Evolutionary conservation across 2,113 vertebrate species (phyloP), one percentile per base, ranked within the genome.

Genomic region (Sturnira hondurensis): DNA sequence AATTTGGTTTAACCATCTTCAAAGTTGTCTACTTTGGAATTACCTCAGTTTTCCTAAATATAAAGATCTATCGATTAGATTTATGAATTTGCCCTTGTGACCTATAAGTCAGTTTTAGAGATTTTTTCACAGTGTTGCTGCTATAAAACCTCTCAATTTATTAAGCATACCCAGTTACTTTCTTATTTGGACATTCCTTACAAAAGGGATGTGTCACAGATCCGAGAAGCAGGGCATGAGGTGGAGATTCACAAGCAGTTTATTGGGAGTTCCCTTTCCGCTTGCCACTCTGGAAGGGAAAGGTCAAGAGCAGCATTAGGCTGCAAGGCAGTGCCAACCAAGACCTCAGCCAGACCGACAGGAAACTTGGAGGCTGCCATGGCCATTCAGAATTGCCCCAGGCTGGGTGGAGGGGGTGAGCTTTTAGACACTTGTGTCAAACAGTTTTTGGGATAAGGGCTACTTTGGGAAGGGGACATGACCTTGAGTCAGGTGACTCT

Each of bases 1-100:
- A 93, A 70, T 50, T 87, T 33, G 63, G 3, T 78, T 93, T 89
- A 80, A 77, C 50, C 85, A 9, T 71, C 43, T 97, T 94, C 8
- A 63, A 47, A 91, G 74, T 36, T 94, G 33, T 28, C n/a, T 8
- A 68, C 41, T 45, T 77, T 76, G 50, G 36, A 87, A 85, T 63
- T 82, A 77, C 70, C 43, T 93, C 6, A 28, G 9, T 91, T 94
- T 91, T 31, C 26, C 81, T 94, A 93, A 92, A 45, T 83, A 61
- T 87, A 87, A 89, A 95, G 63, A 95, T 56, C 31, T 24, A 47
- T 84, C 80, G 93, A 45, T 81, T 88, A 85, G n/a, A 93, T 41
- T 85, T 95, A 41, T 65, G 31, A 85, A 58, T 96, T 92, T 92
- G 22, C 89, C 94, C 24, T 90, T 94, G 7, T 76, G 81, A 61